Conservation (phyloP, 2,797 vertebrate species). For the Furcifer pardalis region DNA sequence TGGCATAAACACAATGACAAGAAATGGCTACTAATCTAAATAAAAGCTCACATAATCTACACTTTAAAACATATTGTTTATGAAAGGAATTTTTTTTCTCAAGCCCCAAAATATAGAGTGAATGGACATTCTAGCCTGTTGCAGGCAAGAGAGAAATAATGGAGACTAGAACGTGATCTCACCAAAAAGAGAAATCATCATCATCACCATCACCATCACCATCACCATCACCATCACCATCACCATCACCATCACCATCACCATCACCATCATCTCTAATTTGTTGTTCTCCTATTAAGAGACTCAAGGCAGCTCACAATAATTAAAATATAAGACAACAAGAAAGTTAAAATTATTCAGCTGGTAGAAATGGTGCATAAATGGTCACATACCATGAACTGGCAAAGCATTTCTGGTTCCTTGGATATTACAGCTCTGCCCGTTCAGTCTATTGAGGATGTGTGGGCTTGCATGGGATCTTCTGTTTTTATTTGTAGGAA, state of each 20-base stretch:
- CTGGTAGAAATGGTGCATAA: neutral
- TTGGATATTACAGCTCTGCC: neutral
- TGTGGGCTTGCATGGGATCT: too few relatives aligned
- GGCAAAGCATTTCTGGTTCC: neutral
- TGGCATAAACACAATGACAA: conserved; percentile 59
- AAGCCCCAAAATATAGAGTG: conserved; percentile 29
- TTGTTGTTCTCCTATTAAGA: too few relatives aligned
- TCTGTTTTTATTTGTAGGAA: neutral
- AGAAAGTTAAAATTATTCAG: too few relatives aligned
- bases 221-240: too few relatives aligned
- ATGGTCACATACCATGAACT: neutral
- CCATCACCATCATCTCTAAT: too few relatives aligned
- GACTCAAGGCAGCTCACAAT: too few relatives aligned
- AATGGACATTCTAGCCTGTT: neutral
- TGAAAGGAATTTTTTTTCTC: conserved; percentile 27
- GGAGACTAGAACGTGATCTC: neutral
- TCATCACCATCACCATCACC: too few relatives aligned
- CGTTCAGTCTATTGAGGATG: neutral
- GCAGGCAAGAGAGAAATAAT: neutral
- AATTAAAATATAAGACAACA: too few relatives aligned
- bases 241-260: too few relatives aligned
- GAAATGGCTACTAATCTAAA: conserved; percentile 40
- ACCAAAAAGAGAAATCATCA: neutral
- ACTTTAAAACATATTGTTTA: neutral
- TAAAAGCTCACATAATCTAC: neutral